Base-by-base conservation (phyloP, 2,113 vertebrate genomes). In the Bos javanicus region DNA sequence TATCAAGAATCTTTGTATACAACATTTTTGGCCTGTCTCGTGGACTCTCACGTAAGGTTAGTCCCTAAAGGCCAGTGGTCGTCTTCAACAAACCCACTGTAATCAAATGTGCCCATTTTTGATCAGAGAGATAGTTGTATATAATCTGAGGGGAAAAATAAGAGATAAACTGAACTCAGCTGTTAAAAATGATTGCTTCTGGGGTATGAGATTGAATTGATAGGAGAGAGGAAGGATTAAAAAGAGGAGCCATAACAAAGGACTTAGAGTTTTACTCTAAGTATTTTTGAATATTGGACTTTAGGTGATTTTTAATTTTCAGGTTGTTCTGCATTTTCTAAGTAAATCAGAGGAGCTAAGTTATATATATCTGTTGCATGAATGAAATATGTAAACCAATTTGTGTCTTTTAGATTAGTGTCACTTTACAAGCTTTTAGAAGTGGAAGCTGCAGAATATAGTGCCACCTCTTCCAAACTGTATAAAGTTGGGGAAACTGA, bases 51-150 rank as follows among this genome's bases (percentile, higher is more conserved):
- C 98, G 97, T 10, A 99, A 99, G 1, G 99, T 99, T 92, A 99
- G 96, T 59, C 99, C 99, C 23, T 99, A 99, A 9, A 99, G 99
- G 43, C 99, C 99, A 2, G 99, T 99, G 21, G 99, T 99, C 99
- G 99, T 43, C 21, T 43, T 74, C 23, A 43, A 4, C 39, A 76
- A 43, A 43, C 12, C 12, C 39, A 26, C 39, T 43, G 23, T 76
- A 76, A 67, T 28, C n/a, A 81, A 10, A 86, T 50, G 11, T 48
- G 33, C 23, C 57, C 52, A 10, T 59, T 97, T 95, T 71, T 93
- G 3, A n/a, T 88, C 83, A 59, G 56, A 90, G 48, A 84, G 54
- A 50, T 48, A 71, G 23, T 6, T 64, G 19, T 78, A 62, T 89
- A 54, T 78, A 83, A 59, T 62, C n/a, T 54, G 5, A 91, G 12